A percentile compares a stretch with the other conserved stretches of the same genome.
Conservation (phyloP, 2,888 invertebrate genomes). For the Icerya purchasi region DNA sequence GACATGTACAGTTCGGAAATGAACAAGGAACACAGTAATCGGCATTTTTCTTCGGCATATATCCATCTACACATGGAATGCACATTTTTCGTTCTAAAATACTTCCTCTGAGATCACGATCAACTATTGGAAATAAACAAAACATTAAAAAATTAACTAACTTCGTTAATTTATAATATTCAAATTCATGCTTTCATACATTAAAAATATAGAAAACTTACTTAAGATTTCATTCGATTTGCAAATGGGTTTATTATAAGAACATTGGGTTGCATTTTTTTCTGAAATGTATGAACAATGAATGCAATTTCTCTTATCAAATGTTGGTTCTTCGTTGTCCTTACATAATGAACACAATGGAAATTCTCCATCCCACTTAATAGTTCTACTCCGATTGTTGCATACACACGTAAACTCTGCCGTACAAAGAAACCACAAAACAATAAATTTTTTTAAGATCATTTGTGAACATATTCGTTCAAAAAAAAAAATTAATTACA, state of each 20-base stretch:
- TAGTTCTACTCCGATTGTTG: slow-evolving; percentile 23
- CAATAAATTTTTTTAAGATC: too few relatives aligned
- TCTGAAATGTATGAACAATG: slow-evolving; percentile 20
- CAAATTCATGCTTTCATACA: too few relatives aligned
- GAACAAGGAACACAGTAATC: slow-evolving; percentile 26
- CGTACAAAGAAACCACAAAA: too few relatives aligned
- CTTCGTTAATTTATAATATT: background rate
- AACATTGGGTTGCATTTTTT: slow-evolving; percentile 3
- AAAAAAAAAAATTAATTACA: too few relatives aligned
- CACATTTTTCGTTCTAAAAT: slow-evolving; percentile 24
- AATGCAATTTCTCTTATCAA: slow-evolving; percentile 24
- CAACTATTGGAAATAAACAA: too few relatives aligned
- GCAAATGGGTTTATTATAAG: background rate
- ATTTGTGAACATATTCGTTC: too few relatives aligned
- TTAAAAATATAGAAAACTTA: too few relatives aligned
- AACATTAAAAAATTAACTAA: slow-evolving; percentile 16
- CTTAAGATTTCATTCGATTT: slow-evolving; percentile 12
- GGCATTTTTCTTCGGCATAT: slow-evolving; percentile 25
- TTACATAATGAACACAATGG: slow-evolving; percentile 24
- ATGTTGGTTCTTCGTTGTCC: slow-evolving; percentile 22
- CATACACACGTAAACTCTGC: slow-evolving; percentile 30
- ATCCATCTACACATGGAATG: slow-evolving; percentile 26
- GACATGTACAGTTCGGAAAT: slow-evolving; percentile 24
- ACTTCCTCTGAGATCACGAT: slow-evolving; percentile 25
- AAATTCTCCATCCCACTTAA: slow-evolving; percentile 16